These are phyloP conservation scores for Troides helena DNA, from an alignment of 2,888 invertebrate genomes.

Conservation along the genomic window DNA sequence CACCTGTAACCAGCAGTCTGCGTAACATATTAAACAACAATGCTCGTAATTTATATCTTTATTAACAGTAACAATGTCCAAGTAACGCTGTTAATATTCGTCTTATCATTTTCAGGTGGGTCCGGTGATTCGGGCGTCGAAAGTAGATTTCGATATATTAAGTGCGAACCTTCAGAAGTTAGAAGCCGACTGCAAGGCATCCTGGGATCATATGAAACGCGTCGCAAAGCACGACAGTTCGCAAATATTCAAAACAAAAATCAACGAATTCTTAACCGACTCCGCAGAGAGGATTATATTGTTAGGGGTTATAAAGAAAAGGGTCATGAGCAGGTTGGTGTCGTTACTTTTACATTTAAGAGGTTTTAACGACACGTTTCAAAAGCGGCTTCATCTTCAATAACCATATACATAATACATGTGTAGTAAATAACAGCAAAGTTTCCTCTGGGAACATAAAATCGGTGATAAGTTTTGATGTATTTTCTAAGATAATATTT, in stretches of 20 bases:
- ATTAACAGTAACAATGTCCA: background rate
- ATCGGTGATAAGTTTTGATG: too few species aligned
- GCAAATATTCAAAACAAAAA: slow-evolving; percentile 91
- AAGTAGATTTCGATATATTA: slow-evolving; percentile 97
- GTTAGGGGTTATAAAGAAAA: slow-evolving; percentile 92
- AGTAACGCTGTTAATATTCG: background rate
- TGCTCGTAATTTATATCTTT: background rate
- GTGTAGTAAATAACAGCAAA: too few species aligned
- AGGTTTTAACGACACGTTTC: background rate
- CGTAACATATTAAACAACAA: too few species aligned
- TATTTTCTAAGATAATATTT: background rate
- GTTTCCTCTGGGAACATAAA: too few species aligned
- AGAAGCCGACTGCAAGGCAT: slow-evolving; percentile 97
- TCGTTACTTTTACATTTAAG: background rate
- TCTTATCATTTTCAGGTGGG: slow-evolving; percentile 83
- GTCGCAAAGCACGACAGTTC: slow-evolving; percentile 97
- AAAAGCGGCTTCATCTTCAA: too few species aligned
- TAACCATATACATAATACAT: too few species aligned
- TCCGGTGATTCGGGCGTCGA: slow-evolving; percentile 92
- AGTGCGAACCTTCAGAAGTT: slow-evolving; percentile 91
- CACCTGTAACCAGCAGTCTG: too few species aligned
- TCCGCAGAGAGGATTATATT: slow-evolving; percentile 98
- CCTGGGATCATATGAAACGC: slow-evolving; percentile 97
- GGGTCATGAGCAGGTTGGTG: slow-evolving; percentile 92
- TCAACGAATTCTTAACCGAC: slow-evolving; percentile 97